Percentiles rank a stretch among this genome's conserved stretches.
These are phyloP conservation scores for Scaptomyza polygonia DNA, from an alignment of 2,888 invertebrate species.

Conservation along the genomic window DNA sequence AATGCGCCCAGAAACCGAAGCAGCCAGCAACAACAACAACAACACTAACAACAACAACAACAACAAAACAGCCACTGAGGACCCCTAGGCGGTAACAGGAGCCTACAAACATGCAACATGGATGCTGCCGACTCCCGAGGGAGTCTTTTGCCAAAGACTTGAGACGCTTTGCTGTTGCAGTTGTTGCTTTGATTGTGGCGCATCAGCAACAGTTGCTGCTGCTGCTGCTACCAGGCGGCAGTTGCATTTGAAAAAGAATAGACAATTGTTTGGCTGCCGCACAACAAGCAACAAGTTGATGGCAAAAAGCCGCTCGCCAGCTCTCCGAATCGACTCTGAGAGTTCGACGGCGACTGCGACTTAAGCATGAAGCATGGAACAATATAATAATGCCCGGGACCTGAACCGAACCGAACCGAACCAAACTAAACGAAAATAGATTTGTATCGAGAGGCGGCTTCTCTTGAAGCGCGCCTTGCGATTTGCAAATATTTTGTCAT, in stretches of 20 bases:
- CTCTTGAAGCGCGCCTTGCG: constrained; percentile 81
- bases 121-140: constrained; percentile 64
- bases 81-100: constrained; percentile 42
- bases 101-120: constrained; percentile 27
- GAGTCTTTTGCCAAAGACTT: constrained; percentile 65
- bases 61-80: constrained; percentile 22
- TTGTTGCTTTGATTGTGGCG: constrained; percentile 41
- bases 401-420: constrained; percentile 29
- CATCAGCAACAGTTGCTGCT: constrained; percentile 21
- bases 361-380: constrained; percentile 38
- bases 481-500: constrained; percentile 83
- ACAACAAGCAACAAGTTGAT: constrained; percentile 75
- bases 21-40: constrained; percentile 6
- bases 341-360: constrained; percentile 15
- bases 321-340: constrained; percentile 20
- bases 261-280: constrained; percentile 76
- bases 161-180: not conserved
- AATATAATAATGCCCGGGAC: constrained; percentile 58
- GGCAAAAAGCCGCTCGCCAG: constrained; percentile 56
- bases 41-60: not conserved
- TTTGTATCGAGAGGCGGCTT: constrained; percentile 82
- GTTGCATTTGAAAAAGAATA: constrained; percentile 76
- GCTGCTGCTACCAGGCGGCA: constrained; percentile 71
- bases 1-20: constrained; percentile 65
- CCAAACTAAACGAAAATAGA: constrained; percentile 72